These are phyloP conservation scores for Anarhynchus alexandrinus DNA, from an alignment of 2,113 vertebrate genomes.

Conservation along the genomic window DNA sequence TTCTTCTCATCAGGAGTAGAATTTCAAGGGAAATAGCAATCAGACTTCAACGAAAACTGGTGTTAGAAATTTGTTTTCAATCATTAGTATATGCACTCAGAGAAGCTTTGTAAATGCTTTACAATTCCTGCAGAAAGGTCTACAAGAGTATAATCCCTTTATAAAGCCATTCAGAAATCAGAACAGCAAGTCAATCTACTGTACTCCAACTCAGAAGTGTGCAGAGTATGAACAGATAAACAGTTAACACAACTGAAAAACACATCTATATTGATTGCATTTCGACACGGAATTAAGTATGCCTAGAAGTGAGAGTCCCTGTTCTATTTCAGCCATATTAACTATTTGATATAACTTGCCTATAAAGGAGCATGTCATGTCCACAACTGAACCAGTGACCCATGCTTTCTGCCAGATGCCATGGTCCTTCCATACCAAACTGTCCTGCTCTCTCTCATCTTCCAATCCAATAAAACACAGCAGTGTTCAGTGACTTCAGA, in stretches of 20 bases:
- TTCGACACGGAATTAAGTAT: not conserved
- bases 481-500: not conserved
- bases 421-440: not conserved
- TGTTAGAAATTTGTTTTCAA: constrained; percentile 12
- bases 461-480: not conserved
- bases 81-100: not conserved
- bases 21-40: not conserved
- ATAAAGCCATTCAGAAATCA: not conserved
- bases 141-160: not conserved
- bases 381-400: not conserved
- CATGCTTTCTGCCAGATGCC: not conserved
- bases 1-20: not conserved
- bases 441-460: not conserved
- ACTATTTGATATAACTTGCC: not conserved
- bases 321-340: not conserved
- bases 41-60: not conserved
- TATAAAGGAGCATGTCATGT: not conserved
- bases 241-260: not conserved
- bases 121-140: not conserved
- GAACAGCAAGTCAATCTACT: not conserved
- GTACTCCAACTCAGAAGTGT: not conserved
- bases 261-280: no score
- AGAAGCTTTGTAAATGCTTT: not conserved
- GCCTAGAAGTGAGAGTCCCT: not conserved
- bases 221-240: not conserved